These are phyloP conservation scores for Anagrus nilaparvatae DNA, from an alignment of 1,140 invertebrate genomes.

Conservation along the genomic window DNA sequence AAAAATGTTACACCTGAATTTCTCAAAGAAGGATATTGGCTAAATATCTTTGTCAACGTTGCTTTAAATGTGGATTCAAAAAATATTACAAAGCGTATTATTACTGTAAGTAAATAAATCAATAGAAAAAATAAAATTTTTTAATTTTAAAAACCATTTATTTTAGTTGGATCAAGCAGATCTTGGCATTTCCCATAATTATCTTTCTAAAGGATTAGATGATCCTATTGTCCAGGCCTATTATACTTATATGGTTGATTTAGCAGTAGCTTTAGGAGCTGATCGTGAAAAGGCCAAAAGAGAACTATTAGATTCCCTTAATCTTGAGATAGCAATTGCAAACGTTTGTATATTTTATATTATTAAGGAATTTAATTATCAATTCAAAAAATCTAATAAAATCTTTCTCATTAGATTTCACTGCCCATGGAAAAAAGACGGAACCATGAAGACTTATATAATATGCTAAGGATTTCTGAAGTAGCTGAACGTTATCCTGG, in stretches of 20 bases:
- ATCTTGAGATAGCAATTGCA: no score
- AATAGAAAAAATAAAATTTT: no score
- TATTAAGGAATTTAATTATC: no score
- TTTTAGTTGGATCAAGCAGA: no score
- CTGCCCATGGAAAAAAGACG: constrained; percentile 52
- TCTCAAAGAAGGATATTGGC: constrained; percentile 4
- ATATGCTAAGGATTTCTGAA: constrained; percentile 50
- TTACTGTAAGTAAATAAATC: constrained; percentile 7
- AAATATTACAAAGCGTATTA: constrained; percentile 8
- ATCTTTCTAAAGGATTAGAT: constrained; percentile 71
- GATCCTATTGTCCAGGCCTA: constrained; percentile 72
- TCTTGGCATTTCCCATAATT: no score
- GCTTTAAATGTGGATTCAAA: constrained; percentile 9
- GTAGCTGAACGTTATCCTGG: constrained; percentile 40
- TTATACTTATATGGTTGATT: constrained; percentile 76
- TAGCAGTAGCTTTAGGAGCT: constrained; percentile 80
- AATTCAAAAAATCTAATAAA: no score
- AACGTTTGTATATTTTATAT: no score
- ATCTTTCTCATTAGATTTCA: constrained; percentile 43
- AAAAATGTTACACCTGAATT: constrained; percentile 20
- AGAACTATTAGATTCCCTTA: constrained; percentile 72
- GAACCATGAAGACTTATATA: constrained; percentile 55
- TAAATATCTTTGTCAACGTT: constrained; percentile 7
- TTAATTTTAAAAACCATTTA: no score
- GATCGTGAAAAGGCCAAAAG: constrained; percentile 52